Conservation (phyloP, 2,797 vertebrate species). For the Cyclopterus lumpus region DNA sequence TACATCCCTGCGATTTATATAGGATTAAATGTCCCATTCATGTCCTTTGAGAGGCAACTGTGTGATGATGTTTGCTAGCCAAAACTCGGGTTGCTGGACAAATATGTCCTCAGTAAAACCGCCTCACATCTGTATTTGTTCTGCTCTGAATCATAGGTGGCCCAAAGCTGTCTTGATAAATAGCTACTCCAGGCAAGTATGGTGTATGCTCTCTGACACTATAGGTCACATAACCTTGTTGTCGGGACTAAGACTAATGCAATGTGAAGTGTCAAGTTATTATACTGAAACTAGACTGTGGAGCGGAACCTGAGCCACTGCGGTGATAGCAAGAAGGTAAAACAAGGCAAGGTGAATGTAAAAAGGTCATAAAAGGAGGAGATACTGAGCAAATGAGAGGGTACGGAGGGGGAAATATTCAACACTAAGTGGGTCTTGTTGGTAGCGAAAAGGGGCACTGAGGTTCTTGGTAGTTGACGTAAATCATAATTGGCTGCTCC, state of each 20-base stretch:
- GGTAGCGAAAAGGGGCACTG: constrained; percentile 68
- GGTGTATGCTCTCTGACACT: constrained; percentile 86
- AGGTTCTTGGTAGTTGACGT: constrained; percentile 66
- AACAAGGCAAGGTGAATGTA: constrained; percentile 83
- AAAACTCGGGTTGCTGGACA: constrained; percentile 65
- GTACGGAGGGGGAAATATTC: constrained; percentile 67
- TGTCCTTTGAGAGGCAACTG: constrained; percentile 23
- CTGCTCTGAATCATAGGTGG: constrained; percentile 86
- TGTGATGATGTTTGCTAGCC: constrained; percentile 52
- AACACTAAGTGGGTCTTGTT: constrained; percentile 77
- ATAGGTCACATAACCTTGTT: constrained; percentile 88
- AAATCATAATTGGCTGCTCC: constrained; percentile 80
- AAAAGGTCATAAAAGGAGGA: constrained; percentile 82
- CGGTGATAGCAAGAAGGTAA: constrained; percentile 79
- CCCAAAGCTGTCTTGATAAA: constrained; percentile 88
- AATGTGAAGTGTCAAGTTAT: constrained; percentile 89
- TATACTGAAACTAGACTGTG: constrained; percentile 84
- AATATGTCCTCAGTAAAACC: constrained; percentile 73
- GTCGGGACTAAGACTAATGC: constrained; percentile 86
- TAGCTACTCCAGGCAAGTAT: constrained; percentile 85
- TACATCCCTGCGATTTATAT: not conserved
- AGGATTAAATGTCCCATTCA: constrained; percentile 30
- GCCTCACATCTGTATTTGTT: constrained; percentile 82
- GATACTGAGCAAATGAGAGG: constrained; percentile 78
- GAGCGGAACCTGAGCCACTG: constrained; percentile 77